phyloP scores from a whole-genome alignment of 2,113 vertebrate species.

The Prolemur simus region DNA sequence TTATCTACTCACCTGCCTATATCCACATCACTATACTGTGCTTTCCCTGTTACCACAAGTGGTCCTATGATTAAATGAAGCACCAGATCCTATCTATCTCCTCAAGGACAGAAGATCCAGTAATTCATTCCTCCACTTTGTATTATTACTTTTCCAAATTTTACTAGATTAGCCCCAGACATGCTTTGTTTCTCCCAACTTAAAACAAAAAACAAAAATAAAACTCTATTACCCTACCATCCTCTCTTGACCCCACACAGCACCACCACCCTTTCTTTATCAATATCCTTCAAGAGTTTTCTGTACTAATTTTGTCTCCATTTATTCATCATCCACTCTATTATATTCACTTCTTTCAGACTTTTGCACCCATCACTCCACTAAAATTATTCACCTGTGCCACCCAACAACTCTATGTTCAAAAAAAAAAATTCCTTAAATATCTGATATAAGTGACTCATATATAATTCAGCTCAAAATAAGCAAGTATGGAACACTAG shows the following conservation, averaged over 20 bases:
- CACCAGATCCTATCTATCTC: not conserved
- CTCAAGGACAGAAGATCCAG: not conserved
- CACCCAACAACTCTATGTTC: not conserved
- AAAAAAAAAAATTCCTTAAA: not conserved
- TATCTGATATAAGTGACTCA: not conserved
- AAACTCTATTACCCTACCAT: not conserved
- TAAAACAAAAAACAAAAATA: not conserved
- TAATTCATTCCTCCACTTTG: not conserved
- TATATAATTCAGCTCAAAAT: not conserved
- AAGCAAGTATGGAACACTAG: not conserved
- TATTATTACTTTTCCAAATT: not conserved
- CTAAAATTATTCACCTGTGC: not conserved
- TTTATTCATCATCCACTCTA: not conserved
- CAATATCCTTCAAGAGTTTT: not conserved
- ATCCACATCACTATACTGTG: not conserved
- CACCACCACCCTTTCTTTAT: not conserved
- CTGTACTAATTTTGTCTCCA: not conserved
- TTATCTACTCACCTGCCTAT: not conserved
- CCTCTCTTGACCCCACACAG: not conserved
- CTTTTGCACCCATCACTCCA: not conserved
- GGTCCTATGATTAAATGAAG: not conserved
- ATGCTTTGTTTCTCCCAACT: not conserved
- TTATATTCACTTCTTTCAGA: not conserved
- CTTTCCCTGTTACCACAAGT: not conserved
- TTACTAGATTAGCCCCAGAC: not conserved